Percentiles rank a stretch among this genome's conserved stretches.
Evolutionary conservation across 92 coral and sea anemone genomes (phyloP).

Genomic region (Bergia sp.): DNA sequence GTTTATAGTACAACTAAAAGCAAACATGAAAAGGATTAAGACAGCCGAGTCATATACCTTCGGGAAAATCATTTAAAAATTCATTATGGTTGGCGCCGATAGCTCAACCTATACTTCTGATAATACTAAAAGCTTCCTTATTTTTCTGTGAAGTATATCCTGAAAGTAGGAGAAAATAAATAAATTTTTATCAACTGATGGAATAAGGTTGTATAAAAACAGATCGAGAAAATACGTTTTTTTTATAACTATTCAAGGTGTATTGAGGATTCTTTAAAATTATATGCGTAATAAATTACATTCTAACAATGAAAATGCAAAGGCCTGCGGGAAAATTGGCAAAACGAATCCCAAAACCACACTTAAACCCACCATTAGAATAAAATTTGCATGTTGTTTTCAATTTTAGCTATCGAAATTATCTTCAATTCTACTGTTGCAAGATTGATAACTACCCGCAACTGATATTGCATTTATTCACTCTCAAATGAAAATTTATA

Average conservation of each 20-base stretch:
- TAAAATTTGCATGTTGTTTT: conserved; percentile 10
- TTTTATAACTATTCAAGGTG: no score
- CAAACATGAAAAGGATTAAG: background rate
- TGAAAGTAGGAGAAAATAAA: background rate
- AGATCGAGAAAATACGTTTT: background rate
- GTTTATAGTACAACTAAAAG: background rate
- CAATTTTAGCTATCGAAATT: background rate
- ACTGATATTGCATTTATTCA: background rate
- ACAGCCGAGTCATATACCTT: background rate
- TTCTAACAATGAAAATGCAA: background rate
- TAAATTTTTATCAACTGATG: no score
- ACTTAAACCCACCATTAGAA: background rate
- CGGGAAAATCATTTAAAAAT: background rate
- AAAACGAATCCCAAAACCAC: background rate
- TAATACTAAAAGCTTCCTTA: background rate
- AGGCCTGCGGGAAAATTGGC: background rate
- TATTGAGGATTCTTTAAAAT: no score
- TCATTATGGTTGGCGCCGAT: background rate
- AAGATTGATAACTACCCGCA: background rate
- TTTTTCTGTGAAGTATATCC: background rate
- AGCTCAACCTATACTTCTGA: background rate
- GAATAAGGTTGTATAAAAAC: background rate
- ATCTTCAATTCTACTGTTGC: background rate
- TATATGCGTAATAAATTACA: no score
- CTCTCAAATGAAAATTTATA: background rate